These are phyloP conservation scores for Marronus borbonicus DNA, from an alignment of 2,888 invertebrate species.

Conservation along the genomic window DNA sequence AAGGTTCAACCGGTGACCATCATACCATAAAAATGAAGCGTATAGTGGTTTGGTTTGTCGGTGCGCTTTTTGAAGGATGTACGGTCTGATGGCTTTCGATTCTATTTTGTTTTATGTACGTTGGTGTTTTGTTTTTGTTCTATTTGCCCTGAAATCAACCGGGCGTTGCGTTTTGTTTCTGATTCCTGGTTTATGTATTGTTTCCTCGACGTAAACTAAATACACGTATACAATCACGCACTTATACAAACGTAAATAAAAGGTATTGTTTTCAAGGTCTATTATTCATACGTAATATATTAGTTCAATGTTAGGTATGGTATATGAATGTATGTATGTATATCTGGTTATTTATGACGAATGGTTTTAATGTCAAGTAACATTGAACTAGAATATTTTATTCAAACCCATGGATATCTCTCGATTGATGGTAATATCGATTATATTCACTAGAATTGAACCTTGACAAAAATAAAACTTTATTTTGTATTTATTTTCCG, in stretches of 20 bases:
- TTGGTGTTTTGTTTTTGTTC: slow-evolving; percentile 29
- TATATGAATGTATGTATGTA: slow-evolving; percentile 8
- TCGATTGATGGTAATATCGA: too few relatives aligned
- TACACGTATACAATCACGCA: slow-evolving; percentile 3
- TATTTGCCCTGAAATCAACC: slow-evolving; percentile 30
- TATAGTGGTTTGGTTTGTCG: slow-evolving; percentile 28
- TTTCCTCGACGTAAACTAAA: background rate
- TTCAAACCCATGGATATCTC: background rate
- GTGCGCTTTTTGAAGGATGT: slow-evolving; percentile 40
- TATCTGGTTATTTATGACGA: slow-evolving; percentile 4
- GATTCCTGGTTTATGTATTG: slow-evolving; percentile 35
- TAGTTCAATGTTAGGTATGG: slow-evolving; percentile 6
- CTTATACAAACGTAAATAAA: slow-evolving; percentile 26
- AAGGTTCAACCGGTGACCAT: slow-evolving; percentile 35
- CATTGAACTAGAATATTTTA: slow-evolving; percentile 18
- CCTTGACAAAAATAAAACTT: too few relatives aligned
- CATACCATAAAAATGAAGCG: slow-evolving; percentile 18
- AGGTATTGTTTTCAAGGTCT: slow-evolving; percentile 45
- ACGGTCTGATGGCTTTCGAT: slow-evolving; percentile 45
- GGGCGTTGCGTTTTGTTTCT: slow-evolving; percentile 34
- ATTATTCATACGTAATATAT: slow-evolving; percentile 27
- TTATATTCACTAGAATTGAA: too few relatives aligned
- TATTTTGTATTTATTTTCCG: too few relatives aligned
- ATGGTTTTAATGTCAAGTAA: background rate
- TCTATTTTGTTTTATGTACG: slow-evolving; percentile 31